Evolutionary conservation across 2,888 invertebrate genomes (phyloP), one percentile per base, ranked within the genome.

Genomic region (Frankliniella intonsa): DNA sequence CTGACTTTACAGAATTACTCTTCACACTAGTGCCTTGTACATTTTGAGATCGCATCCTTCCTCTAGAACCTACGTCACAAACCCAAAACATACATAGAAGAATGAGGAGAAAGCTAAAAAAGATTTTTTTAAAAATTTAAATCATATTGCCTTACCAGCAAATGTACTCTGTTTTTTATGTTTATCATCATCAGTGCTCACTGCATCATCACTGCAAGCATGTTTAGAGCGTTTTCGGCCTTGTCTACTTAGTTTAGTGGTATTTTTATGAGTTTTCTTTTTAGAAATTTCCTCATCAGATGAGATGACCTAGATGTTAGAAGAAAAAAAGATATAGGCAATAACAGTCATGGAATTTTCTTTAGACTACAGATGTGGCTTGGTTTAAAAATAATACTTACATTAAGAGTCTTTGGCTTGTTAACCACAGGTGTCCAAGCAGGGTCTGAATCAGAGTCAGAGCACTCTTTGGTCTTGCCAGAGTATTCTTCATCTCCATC

Each of bases 381-480:
- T 38, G 5, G 38, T 38, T 38, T 3, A 38, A 5, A 38, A 38
- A 65, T 69, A 65, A 38, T 38, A 22, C 50, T 25, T 50, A 50
- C 55, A 65, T 62, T 81, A 38, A 27, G 69, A 62, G 49, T 25
- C 38, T 81, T 81, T 69, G 62, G 25, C 50, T 55, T 81, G 38
- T 65, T 27, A 80, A 90, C 90, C 83, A 90, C 90, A 12, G 93
- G 93, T n/a, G 92, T 93, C 93, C 93, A 93, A n/a, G 92, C 93
- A 12, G 93, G 93, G 89, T 93, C 93, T 12, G 92, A 91, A 87
- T 93, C 93, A 0, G 93, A 93, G 87, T 92, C 91, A 65, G 89
- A 89, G 85, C 90, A 90, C 86, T 91, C 91, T 87, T 92, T 89
- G 85, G 90, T 90, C 86, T 91, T 91, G 87, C 92, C 91, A 50